Percentiles rank a stretch among this genome's conserved stretches.
phyloP scores from a whole-genome alignment of 2,797 vertebrate genomes.

The Fistularia tabacaria region DNA sequence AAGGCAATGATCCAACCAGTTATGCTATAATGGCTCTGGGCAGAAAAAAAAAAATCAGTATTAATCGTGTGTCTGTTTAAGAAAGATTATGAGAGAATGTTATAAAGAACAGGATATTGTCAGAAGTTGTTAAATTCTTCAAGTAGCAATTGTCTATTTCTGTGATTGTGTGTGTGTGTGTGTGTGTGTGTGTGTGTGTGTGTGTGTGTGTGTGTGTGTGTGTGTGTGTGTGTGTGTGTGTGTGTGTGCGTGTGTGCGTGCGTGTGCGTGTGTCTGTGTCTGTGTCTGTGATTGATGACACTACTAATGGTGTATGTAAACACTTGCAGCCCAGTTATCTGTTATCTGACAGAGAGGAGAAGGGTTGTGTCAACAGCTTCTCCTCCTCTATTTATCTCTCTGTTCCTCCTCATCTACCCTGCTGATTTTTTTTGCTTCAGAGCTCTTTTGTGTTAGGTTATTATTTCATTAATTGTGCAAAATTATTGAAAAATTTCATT shows the following conservation, averaged over 20 bases:
- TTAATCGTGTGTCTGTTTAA: conserved; percentile 3
- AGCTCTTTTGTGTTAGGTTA: neutral
- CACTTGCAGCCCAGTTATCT: conserved; percentile 64
- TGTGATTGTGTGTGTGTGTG: conserved; percentile 14
- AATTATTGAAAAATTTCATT: too few species aligned
- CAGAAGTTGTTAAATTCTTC: conserved; percentile 42
- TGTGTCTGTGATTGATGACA: conserved; percentile 65
- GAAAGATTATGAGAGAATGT: conserved; percentile 37
- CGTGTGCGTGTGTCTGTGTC: conserved; percentile 14
- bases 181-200: neutral
- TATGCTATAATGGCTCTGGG: too few species aligned
- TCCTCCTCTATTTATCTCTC: conserved; percentile 67
- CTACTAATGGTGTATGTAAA: conserved; percentile 66
- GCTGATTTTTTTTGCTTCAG: conserved; percentile 9
- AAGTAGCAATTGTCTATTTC: conserved; percentile 20
- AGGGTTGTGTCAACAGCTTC: conserved; percentile 44
- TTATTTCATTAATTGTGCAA: neutral
- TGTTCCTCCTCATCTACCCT: conserved; percentile 9
- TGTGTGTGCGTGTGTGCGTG: conserved; percentile 1
- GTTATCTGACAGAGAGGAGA: conserved; percentile 53
- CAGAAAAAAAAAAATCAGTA: too few species aligned
- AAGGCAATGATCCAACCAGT: too few species aligned
- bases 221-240: conserved; percentile 37
- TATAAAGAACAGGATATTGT: conserved; percentile 36
- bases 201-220: conserved; percentile 16